phyloP scores from a whole-genome alignment of 2,888 invertebrate species.

The Encarsia formosa region DNA sequence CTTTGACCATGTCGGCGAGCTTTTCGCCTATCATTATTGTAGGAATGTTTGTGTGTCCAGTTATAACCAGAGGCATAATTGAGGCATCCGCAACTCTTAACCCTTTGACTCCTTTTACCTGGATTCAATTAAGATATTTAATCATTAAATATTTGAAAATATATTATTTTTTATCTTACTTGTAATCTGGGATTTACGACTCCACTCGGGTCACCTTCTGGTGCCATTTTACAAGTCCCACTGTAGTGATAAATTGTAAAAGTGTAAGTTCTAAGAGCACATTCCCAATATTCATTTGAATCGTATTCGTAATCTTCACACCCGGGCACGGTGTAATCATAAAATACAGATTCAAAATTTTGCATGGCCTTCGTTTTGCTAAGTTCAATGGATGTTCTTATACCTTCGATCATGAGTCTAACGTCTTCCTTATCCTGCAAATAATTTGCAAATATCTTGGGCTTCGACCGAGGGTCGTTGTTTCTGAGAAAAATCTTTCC shows the following conservation, averaged over 20 bases:
- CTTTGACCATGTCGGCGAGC: conserved; percentile 61
- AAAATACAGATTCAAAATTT: conserved; percentile 56
- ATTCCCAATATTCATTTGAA: conserved; percentile 67
- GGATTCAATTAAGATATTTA: background rate
- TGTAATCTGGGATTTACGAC: conserved; percentile 62
- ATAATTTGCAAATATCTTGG: conserved; percentile 67
- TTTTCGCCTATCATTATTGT: conserved; percentile 69
- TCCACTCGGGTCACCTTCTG: conserved; percentile 56
- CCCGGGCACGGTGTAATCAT: conserved; percentile 55
- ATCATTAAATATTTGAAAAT: too few species aligned
- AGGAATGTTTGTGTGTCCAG: conserved; percentile 63
- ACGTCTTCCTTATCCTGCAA: conserved; percentile 62
- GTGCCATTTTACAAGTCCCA: conserved; percentile 66
- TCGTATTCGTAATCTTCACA: conserved; percentile 60
- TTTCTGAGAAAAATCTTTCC: conserved; percentile 64
- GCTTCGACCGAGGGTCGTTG: conserved; percentile 62
- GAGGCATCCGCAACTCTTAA: conserved; percentile 65
- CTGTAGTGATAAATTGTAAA: conserved; percentile 67
- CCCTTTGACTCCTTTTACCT: conserved; percentile 54
- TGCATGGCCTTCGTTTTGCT: conserved; percentile 60
- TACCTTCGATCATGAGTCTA: conserved; percentile 59
- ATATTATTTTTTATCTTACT: conserved; percentile 34
- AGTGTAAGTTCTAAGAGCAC: conserved; percentile 63
- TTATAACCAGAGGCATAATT: conserved; percentile 61
- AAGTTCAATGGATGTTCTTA: conserved; percentile 58